These are phyloP conservation scores for Artibeus jamaicensis DNA, from an alignment of 2,797 vertebrate genomes.

Conservation along the genomic window DNA sequence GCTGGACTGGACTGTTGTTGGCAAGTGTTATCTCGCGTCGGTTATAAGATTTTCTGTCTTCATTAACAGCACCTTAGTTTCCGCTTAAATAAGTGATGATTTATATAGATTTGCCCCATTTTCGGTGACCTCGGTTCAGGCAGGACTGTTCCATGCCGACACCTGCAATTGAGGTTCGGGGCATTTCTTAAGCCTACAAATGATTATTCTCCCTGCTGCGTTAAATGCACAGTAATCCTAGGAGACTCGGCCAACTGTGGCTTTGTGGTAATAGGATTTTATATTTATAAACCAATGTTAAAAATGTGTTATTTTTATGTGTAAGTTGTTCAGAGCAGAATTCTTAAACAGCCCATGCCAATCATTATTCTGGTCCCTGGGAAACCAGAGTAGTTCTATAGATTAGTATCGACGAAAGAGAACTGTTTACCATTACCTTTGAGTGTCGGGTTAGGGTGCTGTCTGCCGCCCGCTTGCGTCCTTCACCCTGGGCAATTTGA, in stretches of 20 bases:
- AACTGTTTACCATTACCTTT: neutral
- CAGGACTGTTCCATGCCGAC: neutral
- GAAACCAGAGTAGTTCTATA: neutral
- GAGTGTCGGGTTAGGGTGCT: neutral
- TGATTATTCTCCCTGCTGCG: constrained; percentile 58
- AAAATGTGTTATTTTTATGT: constrained; percentile 60
- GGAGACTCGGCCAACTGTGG: constrained; percentile 52
- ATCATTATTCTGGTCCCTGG: constrained; percentile 10
- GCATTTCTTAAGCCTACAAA: constrained; percentile 50
- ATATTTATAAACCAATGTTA: constrained; percentile 69
- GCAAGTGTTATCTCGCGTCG: constrained; percentile 26
- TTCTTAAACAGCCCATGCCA: constrained; percentile 36
- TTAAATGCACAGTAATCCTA: constrained; percentile 67
- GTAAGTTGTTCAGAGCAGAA: constrained; percentile 42
- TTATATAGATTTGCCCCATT: constrained; percentile 57
- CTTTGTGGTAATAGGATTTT: constrained; percentile 72
- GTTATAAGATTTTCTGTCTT: constrained; percentile 56
- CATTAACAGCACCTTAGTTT: constrained; percentile 50
- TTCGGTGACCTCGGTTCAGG: constrained; percentile 51
- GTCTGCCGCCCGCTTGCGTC: neutral
- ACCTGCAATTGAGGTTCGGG: constrained; percentile 54
- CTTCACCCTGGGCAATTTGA: neutral
- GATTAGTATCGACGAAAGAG: neutral
- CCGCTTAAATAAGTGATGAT: constrained; percentile 58
- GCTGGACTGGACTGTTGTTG: constrained; percentile 11